Evolutionary conservation across 2,113 vertebrate species (phyloP), one percentile per base, ranked within the genome.

Genomic region (Oryzias melastigma): DNA sequence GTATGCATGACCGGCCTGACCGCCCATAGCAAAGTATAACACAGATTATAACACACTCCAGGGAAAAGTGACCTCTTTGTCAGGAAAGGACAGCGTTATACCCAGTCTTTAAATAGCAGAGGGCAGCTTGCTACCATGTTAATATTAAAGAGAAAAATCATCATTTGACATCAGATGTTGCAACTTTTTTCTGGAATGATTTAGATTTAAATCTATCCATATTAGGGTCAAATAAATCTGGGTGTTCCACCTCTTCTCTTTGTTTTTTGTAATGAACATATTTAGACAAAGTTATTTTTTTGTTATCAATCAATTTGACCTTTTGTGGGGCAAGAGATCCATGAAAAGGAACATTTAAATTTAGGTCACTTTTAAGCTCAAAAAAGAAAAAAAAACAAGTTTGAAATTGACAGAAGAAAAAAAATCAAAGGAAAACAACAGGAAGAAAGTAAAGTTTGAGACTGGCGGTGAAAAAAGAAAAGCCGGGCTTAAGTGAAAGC

Each of bases 401-500:
- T 4, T n/a, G 46, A 41, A 44, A 6, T 48, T 65, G 52, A 54
- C 41, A 56, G 42, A 52, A 44, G 4, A 52, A 22, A 50, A 17
- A 5, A 3, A 29, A 40, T 5, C 10, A 35, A 35, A n/a, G 45
- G 14, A 20, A 48, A 44, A 45, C 48, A 44, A 4, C 44, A 24
- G 47, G 16, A 3, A 35, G 25, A 58, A 27, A n/a, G 27, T 52
- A 18, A 35, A 20, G 7, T 22, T 14, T 18, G 18, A 25, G n/a
- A 52, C 43, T 41, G 41, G 25, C 15, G 19, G 16, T 43, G 46
- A 56, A 49, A 25, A 40, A 42, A 50, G 43, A 35, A 59, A 62
- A 66, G 25, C 60, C 46, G 8, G 58, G 58, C 67, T 75, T 68
- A 60, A 77, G 72, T 73, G 70, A 72, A 78, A 17, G 75, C 57